These are phyloP conservation scores for Phymastichus coffea DNA, from an alignment of 1,140 invertebrate species.

Conservation along the genomic window DNA sequence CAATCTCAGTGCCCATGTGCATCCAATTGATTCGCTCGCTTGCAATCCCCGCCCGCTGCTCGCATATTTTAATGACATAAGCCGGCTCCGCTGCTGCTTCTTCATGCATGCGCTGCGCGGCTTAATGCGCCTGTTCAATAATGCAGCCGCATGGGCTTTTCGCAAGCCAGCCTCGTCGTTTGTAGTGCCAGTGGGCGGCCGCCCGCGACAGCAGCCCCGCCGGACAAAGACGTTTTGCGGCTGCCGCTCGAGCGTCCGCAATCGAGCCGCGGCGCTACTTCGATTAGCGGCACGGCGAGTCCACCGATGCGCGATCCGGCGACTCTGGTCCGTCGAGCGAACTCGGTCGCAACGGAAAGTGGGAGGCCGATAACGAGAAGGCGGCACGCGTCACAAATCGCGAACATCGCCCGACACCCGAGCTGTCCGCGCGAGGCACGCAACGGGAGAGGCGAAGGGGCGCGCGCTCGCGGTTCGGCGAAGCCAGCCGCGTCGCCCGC, in stretches of 20 bases:
- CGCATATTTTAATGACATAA: slow-evolving; percentile 16
- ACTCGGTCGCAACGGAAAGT: too few relatives aligned
- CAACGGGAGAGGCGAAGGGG: too few relatives aligned
- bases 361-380: too few relatives aligned
- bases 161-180: not conserved
- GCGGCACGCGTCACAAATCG: too few relatives aligned
- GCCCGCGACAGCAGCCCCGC: not conserved
- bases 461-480: not conserved
- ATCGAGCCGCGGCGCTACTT: too few relatives aligned
- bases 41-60: not conserved
- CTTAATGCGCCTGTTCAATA: slow-evolving; percentile 22
- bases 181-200: too few relatives aligned
- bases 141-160: slow-evolving; percentile 11
- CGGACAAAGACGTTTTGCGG: too few relatives aligned
- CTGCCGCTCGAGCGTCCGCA: not conserved
- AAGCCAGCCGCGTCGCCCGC: slow-evolving; percentile 12
- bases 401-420: too few relatives aligned
- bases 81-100: not conserved
- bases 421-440: too few relatives aligned
- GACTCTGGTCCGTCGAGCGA: too few relatives aligned
- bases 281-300: too few relatives aligned
- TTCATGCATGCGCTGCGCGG: slow-evolving; percentile 1
- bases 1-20: slow-evolving; percentile 1
- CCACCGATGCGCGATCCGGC: too few relatives aligned
- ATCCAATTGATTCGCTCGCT: slow-evolving; percentile 5